Conservation (phyloP, 2,888 invertebrate species). For the Cotesia congregata region DNA sequence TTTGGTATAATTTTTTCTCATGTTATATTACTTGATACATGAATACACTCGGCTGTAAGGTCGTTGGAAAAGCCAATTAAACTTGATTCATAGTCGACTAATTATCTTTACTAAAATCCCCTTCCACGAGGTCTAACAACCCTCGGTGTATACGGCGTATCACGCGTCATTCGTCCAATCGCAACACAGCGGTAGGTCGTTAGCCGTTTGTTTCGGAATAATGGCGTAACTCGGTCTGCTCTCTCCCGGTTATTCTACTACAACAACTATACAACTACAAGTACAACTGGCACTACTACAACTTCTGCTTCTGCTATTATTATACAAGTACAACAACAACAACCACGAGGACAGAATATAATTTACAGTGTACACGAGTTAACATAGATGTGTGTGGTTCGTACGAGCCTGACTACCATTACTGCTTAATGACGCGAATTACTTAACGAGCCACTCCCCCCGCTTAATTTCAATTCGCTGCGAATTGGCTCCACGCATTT, state of each 20-base stretch:
- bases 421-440: conserved; percentile 32
- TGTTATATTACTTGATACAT: background rate
- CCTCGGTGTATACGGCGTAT: conserved; percentile 46
- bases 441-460: conserved; percentile 33
- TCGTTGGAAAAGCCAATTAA: conserved; percentile 59
- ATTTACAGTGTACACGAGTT: conserved; percentile 37
- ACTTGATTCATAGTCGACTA: conserved; percentile 65
- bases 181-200: conserved; percentile 59
- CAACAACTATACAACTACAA: background rate
- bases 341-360: conserved; percentile 43
- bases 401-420: conserved; percentile 19
- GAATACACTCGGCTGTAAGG: background rate
- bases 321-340: conserved; percentile 9
- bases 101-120: conserved; percentile 57
- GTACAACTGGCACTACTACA: background rate
- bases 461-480: conserved; percentile 31
- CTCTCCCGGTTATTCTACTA: conserved; percentile 28
- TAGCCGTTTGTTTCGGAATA: conserved; percentile 66
- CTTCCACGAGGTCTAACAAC: conserved; percentile 41
- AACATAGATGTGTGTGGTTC: background rate
- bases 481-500: background rate
- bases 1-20: background rate
- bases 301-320: background rate
- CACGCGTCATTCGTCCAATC: conserved; percentile 62
- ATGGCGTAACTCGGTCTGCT: conserved; percentile 51